These are phyloP conservation scores for Parazoanthus darwini DNA, from an alignment of 92 coral and sea anemone genomes.

Conservation along the genomic window DNA sequence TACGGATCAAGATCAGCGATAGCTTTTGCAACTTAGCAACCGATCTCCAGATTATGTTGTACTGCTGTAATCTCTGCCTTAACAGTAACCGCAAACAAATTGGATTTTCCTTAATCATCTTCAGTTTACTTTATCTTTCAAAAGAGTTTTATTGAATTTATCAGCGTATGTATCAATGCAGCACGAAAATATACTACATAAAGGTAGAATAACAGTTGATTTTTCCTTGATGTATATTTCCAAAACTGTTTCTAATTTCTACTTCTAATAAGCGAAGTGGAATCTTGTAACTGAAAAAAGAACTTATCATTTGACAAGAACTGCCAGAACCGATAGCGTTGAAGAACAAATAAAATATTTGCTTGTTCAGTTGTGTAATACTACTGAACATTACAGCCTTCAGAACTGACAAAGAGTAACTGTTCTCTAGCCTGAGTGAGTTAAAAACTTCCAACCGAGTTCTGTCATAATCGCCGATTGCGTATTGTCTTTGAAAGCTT, in stretches of 20 bases:
- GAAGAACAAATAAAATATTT: background rate
- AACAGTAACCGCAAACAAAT: background rate
- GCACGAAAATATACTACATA: background rate
- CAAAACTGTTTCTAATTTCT: too few species aligned
- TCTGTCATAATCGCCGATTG: background rate
- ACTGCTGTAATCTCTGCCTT: background rate
- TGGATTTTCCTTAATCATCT: background rate
- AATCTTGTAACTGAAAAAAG: too few species aligned
- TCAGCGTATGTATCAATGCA: background rate
- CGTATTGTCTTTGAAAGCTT: too few species aligned
- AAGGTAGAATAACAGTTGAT: background rate
- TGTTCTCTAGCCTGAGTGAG: too few species aligned
- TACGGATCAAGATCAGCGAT: background rate
- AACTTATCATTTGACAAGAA: too few species aligned
- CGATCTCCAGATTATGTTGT: background rate
- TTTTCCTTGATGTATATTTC: too few species aligned
- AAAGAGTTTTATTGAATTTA: background rate
- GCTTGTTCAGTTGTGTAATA: background rate
- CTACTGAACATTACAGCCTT: background rate
- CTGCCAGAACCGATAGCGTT: too few species aligned
- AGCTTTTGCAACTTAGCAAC: background rate
- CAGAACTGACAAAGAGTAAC: background rate
- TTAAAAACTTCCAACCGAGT: too few species aligned
- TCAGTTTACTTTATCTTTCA: background rate
- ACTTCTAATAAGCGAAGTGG: too few species aligned